Evolutionary conservation across 2,888 invertebrate genomes (phyloP).

Genomic region (Pharmacophagus antenor): DNA sequence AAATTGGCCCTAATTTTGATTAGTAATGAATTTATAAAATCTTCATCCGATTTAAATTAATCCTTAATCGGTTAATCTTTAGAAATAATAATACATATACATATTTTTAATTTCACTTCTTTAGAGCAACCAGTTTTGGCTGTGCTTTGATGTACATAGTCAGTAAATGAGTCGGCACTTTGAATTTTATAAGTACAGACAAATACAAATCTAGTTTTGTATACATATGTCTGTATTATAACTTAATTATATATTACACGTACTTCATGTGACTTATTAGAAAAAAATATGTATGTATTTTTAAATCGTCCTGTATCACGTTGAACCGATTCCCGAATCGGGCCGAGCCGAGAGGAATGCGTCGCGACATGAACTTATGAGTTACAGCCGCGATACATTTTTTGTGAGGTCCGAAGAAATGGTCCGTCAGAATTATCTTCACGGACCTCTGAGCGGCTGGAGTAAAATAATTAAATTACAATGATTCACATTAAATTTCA

Average conservation of each 20-base stretch:
- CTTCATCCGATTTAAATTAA: not conserved
- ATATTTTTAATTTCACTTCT: no score
- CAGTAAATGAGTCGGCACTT: no score
- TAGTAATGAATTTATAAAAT: not conserved
- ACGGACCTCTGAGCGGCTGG: slow-evolving; percentile 19
- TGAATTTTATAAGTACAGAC: no score
- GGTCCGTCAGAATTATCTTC: slow-evolving; percentile 49
- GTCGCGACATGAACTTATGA: slow-evolving; percentile 72
- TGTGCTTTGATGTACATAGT: no score
- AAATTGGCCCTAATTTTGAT: not conserved
- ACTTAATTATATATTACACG: not conserved
- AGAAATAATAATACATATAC: no score
- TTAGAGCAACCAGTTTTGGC: no score
- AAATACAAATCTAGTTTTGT: no score
- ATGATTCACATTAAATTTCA: not conserved
- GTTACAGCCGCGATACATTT: slow-evolving; percentile 57
- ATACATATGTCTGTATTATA: no score
- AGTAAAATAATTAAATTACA: slow-evolving; percentile 18
- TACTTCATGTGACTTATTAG: not conserved
- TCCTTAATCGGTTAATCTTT: not conserved
- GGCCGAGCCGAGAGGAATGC: slow-evolving; percentile 58
- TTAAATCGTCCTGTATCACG: slow-evolving; percentile 49
- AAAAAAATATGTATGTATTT: slow-evolving; percentile 1
- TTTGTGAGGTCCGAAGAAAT: slow-evolving; percentile 46
- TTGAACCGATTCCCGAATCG: slow-evolving; percentile 48